A percentile compares a stretch with the other conserved stretches of the same genome.
Conservation (phyloP, 1,140 invertebrate species). For the Sarcophaga bullata region DNA sequence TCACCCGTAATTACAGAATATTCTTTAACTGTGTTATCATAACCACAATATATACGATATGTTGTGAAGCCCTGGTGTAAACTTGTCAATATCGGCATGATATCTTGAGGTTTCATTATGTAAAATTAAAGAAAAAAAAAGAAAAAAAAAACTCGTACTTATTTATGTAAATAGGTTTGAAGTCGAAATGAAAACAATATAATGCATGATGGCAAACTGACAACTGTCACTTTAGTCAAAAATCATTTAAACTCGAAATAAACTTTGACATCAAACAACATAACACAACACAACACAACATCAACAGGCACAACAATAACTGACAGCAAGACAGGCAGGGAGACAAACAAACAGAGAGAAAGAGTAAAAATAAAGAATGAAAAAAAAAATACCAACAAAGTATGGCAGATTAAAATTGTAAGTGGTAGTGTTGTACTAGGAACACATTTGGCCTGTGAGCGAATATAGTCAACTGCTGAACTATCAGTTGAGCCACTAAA, state of each 20-base stretch:
- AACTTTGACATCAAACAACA: not conserved
- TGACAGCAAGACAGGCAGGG: not conserved
- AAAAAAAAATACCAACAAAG: not conserved
- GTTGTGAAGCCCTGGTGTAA: not conserved
- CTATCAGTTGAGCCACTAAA: no score
- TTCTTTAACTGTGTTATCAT: no score
- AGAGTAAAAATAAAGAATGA: not conserved
- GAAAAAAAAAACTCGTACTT: not conserved
- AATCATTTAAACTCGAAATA: constrained; percentile 16
- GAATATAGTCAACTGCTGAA: no score
- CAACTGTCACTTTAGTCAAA: constrained; percentile 21
- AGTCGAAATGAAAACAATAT: not conserved
- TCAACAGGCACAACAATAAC: not conserved
- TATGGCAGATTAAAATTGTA: no score
- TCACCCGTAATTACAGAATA: no score
- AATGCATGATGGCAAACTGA: not conserved
- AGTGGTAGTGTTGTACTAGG: no score
- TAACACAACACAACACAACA: no score
- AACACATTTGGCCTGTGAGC: no score
- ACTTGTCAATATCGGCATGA: not conserved
- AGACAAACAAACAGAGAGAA: not conserved
- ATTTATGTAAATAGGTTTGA: not conserved
- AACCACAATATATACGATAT: not conserved
- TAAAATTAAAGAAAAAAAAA: not conserved
- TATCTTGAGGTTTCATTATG: not conserved